These are phyloP conservation scores for Philonicus albiceps DNA, from an alignment of 2,888 invertebrate genomes.

Conservation along the genomic window DNA sequence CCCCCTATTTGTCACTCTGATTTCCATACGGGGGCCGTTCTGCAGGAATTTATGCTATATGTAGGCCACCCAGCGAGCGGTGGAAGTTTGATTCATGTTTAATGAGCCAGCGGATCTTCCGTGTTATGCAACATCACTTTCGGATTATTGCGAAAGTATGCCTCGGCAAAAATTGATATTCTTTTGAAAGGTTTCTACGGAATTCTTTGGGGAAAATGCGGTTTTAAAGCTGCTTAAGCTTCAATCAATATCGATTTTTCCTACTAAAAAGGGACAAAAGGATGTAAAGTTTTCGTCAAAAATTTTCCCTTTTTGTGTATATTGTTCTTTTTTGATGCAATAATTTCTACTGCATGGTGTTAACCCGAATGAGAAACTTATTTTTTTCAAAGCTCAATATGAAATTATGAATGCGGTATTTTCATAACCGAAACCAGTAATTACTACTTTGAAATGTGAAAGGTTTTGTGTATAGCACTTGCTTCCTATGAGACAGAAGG, in stretches of 20 bases:
- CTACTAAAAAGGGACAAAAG: neutral
- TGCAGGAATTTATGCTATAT: neutral
- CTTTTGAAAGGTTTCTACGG: neutral
- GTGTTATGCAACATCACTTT: neutral
- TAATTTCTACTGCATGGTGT: neutral
- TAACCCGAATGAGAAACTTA: neutral
- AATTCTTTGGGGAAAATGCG: neutral
- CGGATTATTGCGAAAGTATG: neutral
- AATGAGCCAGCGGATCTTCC: neutral
- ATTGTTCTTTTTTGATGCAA: neutral
- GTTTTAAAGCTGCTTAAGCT: neutral
- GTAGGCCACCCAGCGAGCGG: neutral
- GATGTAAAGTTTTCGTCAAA: neutral
- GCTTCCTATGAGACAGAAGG: neutral
- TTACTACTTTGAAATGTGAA: neutral
- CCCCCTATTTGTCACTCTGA: neutral
- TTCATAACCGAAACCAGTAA: neutral
- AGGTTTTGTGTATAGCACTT: neutral
- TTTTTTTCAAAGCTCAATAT: neutral
- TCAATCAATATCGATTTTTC: neutral
- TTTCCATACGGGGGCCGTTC: neutral
- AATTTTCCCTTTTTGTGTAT: neutral
- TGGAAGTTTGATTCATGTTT: conserved; percentile 10
- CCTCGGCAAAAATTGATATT: neutral
- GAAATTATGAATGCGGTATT: neutral